These are phyloP conservation scores for Bos taurus DNA, from an alignment of 2,113 vertebrate species.

Conservation along the genomic window DNA sequence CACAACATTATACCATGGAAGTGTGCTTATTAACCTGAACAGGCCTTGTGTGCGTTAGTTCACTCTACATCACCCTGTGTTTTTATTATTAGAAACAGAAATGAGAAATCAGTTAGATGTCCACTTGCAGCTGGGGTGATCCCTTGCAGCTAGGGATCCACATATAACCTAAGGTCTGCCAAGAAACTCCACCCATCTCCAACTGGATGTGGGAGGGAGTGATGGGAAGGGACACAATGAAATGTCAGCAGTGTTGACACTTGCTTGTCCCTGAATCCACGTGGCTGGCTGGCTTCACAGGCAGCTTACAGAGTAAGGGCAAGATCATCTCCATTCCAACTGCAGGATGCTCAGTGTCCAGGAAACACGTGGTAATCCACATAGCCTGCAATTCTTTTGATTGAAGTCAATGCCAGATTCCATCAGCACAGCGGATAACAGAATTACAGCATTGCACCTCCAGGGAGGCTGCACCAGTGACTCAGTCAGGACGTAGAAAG, in stretches of 20 bases:
- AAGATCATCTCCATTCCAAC: not conserved
- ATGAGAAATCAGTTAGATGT: not conserved
- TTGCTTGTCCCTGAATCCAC: not conserved
- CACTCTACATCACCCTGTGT: not conserved
- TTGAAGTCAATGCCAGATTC: not conserved
- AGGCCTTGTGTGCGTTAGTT: not conserved
- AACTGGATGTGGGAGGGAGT: too few relatives aligned
- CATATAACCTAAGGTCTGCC: not conserved
- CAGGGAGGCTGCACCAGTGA: too few relatives aligned
- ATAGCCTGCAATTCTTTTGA: not conserved
- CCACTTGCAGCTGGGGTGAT: not conserved
- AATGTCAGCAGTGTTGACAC: not conserved
- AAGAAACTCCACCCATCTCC: not conserved
- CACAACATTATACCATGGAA: too few relatives aligned
- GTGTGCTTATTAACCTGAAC: not conserved
- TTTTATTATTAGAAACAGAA: not conserved
- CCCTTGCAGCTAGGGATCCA: not conserved
- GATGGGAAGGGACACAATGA: not conserved
- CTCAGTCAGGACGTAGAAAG: not conserved
- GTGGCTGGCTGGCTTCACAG: not conserved
- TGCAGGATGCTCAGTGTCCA: too few relatives aligned
- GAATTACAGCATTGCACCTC: accelerated
- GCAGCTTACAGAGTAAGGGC: not conserved
- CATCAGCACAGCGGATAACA: too few relatives aligned
- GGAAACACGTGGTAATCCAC: not conserved